Conservation (phyloP, 2,797 vertebrate genomes). For the Lagodon rhomboides region DNA sequence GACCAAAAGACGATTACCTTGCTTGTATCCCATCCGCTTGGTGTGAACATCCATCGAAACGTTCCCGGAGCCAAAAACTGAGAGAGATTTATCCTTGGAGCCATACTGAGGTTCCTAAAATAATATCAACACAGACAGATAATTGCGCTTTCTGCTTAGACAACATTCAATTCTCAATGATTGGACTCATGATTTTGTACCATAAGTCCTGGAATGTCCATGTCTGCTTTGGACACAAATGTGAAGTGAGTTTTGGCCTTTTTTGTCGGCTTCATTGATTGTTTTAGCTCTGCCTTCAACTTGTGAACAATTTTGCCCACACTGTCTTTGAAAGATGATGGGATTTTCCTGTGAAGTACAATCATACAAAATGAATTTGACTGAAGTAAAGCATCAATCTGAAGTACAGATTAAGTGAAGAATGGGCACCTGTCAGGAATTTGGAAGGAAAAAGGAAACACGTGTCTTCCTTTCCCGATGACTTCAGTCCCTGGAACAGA, state of each 20-base stretch:
- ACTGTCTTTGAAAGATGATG: constrained; percentile 74
- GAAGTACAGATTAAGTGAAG: background rate
- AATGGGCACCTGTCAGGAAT: constrained; percentile 77
- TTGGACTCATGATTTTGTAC: constrained; percentile 50
- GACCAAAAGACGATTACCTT: constrained; percentile 62
- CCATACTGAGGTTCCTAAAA: constrained; percentile 71
- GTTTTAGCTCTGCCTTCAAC: constrained; percentile 75
- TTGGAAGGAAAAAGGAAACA: constrained; percentile 76
- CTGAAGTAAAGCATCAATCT: fast-evolving
- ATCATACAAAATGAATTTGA: background rate
- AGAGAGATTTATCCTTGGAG: constrained; percentile 61
- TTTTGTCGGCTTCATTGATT: constrained; percentile 67
- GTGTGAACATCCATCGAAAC: constrained; percentile 68
- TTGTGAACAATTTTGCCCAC: constrained; percentile 74
- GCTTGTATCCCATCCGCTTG: constrained; percentile 68
- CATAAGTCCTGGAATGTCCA: constrained; percentile 68
- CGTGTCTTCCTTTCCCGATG: constrained; percentile 72
- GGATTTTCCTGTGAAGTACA: constrained; percentile 69
- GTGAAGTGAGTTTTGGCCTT: constrained; percentile 69
- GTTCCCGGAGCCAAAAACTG: constrained; percentile 67
- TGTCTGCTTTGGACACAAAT: constrained; percentile 75
- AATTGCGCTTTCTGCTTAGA: fast-evolving
- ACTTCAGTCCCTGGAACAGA: constrained; percentile 58
- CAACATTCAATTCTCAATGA: fast-evolving
- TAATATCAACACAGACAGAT: background rate